Percentiles rank a stretch among this genome's conserved stretches.
phyloP scores from a whole-genome alignment of 2,888 invertebrate genomes.

The Protodeltote pygarga region DNA sequence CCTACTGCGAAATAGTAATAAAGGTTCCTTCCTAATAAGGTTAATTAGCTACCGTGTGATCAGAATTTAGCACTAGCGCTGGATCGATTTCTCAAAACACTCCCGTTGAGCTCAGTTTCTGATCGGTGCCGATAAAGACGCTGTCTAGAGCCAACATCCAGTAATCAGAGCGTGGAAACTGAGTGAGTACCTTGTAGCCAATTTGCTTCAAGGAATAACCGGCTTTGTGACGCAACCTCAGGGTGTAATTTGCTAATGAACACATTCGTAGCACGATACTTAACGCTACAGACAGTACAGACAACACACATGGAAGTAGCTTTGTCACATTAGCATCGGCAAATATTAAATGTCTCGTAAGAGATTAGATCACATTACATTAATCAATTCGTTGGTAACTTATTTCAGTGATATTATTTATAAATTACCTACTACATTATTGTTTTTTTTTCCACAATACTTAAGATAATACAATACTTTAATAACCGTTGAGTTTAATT shows the following conservation, averaged over 20 bases:
- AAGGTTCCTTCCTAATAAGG: slow-evolving; percentile 2
- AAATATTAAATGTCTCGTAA: slow-evolving; percentile 27
- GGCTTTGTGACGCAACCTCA: slow-evolving; percentile 57
- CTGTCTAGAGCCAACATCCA: slow-evolving; percentile 86
- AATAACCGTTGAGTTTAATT: too few species aligned
- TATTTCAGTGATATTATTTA: too few species aligned
- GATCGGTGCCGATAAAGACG: slow-evolving; percentile 84
- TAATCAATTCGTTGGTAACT: background rate
- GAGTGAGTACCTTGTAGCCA: slow-evolving; percentile 76
- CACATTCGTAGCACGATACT: slow-evolving; percentile 31
- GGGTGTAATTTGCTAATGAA: slow-evolving; percentile 51
- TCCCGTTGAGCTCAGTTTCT: slow-evolving; percentile 69
- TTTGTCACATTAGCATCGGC: slow-evolving; percentile 37
- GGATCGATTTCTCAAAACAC: slow-evolving; percentile 66
- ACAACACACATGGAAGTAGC: slow-evolving; percentile 47
- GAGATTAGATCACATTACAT: slow-evolving; percentile 18
- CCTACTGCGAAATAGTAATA: too few species aligned
- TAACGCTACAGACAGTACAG: slow-evolving; percentile 40
- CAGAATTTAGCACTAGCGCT: slow-evolving; percentile 33
- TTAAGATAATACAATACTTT: too few species aligned
- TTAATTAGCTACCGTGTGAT: slow-evolving; percentile 18
- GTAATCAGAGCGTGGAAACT: slow-evolving; percentile 87
- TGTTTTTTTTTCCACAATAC: too few species aligned
- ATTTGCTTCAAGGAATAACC: slow-evolving; percentile 60
- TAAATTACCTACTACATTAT: too few species aligned